Base-by-base conservation (phyloP, 2,113 vertebrate species). In the Azemiops feae region DNA sequence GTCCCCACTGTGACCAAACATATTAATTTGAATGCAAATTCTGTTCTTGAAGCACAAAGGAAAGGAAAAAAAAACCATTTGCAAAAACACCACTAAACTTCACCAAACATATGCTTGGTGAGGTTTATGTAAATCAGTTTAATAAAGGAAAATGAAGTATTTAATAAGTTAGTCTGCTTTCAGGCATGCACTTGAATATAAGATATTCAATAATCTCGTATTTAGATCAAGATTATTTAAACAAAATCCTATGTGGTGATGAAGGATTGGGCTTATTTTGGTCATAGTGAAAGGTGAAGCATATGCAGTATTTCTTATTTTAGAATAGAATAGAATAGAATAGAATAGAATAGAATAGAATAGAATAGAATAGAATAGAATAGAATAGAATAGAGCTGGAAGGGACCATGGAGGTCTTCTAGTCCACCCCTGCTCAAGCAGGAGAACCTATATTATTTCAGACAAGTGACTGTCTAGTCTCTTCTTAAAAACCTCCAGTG, bases 1-100 rank as follows among this genome's bases (percentile, higher is more conserved):
- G 34, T 22, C 34, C 74, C 74, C 74, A 43, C 54, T 57, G 39
- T 74, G 86, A 69, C 88, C 86, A 92, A n/a, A 86, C 54, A 60
- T 85, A 50, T 60, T 90, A 86, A 92, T 93, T 86, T 90, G 54
- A 85, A 93, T 90, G 54, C 88, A 93, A 86, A 93, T 60, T 85
- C 54, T 89, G 43, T 52, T 90, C n/a, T 85, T 90, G 54, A 52
- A 60, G 92, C 58, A 89, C 69, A 89, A 92, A 85, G 69, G 1
- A 10, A 45, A 30, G 3, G 14, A 52, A 11, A 85, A 52, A 52
- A 45, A 89, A 58, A 50, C 20, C 27, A 58, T 85, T 93, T 85
- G 23, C 92, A 89, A 8, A 90, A 86, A 58, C 58, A 81, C 34
- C 45, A 85, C 30, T 86, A 93, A 85, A 86, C 88, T 60, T 86